Percentiles rank a stretch among this genome's conserved stretches.
phyloP scores from a whole-genome alignment of 2,113 vertebrate species.

The Phylloscopus trochilus region DNA sequence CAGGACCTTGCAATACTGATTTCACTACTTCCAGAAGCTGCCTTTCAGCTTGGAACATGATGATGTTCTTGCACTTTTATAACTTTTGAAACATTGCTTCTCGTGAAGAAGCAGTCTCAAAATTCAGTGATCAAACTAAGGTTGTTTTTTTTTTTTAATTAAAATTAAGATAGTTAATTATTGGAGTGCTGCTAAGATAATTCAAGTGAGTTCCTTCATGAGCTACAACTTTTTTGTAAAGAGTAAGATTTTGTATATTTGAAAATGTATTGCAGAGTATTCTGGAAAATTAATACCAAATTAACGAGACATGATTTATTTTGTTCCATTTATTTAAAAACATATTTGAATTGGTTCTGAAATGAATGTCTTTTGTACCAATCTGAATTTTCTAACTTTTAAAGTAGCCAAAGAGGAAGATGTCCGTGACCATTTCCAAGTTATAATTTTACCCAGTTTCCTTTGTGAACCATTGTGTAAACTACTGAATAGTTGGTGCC shows the following conservation, averaged over 20 bases:
- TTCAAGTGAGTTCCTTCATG: conserved; percentile 30
- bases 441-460: conserved; percentile 26
- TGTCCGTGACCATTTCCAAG: conserved; percentile 37
- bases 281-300: conserved; percentile 53
- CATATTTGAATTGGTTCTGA: conserved; percentile 25
- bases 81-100: conserved; percentile 42
- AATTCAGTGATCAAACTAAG: conserved; percentile 32
- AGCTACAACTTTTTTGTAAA: conserved; percentile 38
- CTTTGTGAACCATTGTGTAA: conserved; percentile 20
- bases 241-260: conserved; percentile 55
- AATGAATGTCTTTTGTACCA: conserved; percentile 52
- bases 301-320: conserved; percentile 27
- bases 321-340: conserved; percentile 43
- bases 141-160: not conserved
- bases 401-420: conserved; percentile 40
- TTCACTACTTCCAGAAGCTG: conserved; percentile 12
- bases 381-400: conserved; percentile 50
- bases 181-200: conserved; percentile 29
- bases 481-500: conserved; percentile 15
- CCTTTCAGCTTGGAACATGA: conserved; percentile 37
- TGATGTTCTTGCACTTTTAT: conserved; percentile 44
- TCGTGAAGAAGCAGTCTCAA: conserved; percentile 38
- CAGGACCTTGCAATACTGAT: conserved; percentile 9
- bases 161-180: conserved; percentile 12
- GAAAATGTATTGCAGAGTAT: conserved; percentile 42